Conservation (phyloP, 2,797 vertebrate genomes). For the Macrochelys suwanniensis region DNA sequence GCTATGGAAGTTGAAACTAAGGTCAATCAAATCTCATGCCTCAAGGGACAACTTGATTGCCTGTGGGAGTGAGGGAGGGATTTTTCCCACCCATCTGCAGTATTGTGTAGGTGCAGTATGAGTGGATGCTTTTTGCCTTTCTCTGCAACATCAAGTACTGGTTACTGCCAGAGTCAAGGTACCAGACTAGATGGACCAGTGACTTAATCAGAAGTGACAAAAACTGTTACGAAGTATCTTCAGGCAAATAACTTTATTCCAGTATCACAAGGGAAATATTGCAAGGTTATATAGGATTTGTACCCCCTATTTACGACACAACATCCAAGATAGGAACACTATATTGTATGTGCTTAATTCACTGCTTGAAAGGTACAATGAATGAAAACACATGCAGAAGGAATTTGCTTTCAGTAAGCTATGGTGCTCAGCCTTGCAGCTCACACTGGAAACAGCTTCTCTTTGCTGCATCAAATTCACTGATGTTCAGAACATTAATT, state of each 20-base stretch:
- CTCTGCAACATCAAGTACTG: background rate
- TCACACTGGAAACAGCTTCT: background rate
- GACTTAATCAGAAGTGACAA: background rate
- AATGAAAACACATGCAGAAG: background rate
- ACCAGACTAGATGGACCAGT: background rate
- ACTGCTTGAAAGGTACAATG: background rate
- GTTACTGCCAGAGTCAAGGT: background rate
- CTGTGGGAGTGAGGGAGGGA: background rate
- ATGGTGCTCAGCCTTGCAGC: background rate
- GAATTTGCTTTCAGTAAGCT: background rate
- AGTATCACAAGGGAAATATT: background rate
- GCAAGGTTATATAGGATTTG: background rate
- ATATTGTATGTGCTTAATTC: background rate
- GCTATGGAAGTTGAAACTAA: accelerated
- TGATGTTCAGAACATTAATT: background rate
- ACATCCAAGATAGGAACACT: background rate
- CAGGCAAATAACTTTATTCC: background rate
- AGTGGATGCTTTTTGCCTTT: background rate
- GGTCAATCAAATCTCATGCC: accelerated
- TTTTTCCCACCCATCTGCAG: background rate
- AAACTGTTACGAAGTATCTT: background rate
- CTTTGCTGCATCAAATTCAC: background rate
- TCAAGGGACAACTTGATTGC: background rate
- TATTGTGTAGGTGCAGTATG: background rate
- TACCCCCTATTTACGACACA: background rate